Conservation (phyloP, 2,113 vertebrate species). For the Melanostigma gelatinosum region DNA sequence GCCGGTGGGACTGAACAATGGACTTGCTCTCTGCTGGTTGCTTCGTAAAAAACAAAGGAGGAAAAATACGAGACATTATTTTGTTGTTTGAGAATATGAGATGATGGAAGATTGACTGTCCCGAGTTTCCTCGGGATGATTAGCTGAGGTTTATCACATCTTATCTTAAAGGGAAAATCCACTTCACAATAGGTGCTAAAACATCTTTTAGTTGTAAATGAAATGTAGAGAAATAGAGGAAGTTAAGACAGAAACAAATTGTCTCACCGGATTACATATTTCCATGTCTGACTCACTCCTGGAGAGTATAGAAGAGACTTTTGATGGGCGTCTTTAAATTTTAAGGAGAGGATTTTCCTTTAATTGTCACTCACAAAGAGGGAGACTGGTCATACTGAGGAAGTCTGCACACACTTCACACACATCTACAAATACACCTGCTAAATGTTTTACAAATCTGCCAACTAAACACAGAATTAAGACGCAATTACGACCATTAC, state of each 20-base stretch:
- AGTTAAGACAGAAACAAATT: background rate
- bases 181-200: background rate
- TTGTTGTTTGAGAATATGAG: background rate
- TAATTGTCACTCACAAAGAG: background rate
- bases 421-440: background rate
- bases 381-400: background rate
- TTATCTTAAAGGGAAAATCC: background rate
- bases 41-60: slow-evolving; percentile 17
- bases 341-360: background rate
- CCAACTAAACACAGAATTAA: background rate
- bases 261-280: background rate
- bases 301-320: background rate
- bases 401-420: background rate
- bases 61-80: background rate
- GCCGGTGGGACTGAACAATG: slow-evolving; percentile 42
- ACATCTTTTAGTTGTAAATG: background rate
- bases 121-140: background rate
- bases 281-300: background rate
- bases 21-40: slow-evolving; percentile 23
- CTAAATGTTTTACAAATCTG: background rate
- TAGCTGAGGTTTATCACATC: background rate
- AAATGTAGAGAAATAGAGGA: background rate
- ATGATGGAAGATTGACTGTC: background rate
- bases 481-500: background rate
- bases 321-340: background rate